phyloP scores from a whole-genome alignment of 2,797 vertebrate species.

The Rallus crepitans region DNA sequence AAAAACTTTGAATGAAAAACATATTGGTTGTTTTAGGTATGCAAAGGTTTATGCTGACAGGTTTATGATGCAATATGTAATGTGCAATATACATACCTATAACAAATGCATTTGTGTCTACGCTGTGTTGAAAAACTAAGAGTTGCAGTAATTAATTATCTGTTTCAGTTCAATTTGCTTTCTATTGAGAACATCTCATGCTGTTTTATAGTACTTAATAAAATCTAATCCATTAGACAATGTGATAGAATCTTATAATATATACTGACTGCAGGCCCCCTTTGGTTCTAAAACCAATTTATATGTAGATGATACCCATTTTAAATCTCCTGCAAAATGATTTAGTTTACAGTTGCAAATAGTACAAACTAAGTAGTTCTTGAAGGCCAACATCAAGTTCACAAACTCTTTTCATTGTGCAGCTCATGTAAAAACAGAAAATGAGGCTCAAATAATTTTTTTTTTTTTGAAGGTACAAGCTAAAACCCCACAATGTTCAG shows the following conservation, averaged over 20 bases:
- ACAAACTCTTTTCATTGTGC: not conserved
- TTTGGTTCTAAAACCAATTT: constrained; percentile 84
- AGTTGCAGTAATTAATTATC: constrained; percentile 80
- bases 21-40: constrained; percentile 15
- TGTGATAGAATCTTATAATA: constrained; percentile 81
- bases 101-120: constrained; percentile 27
- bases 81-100: not conserved
- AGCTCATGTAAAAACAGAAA: not conserved
- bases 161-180: constrained; percentile 79
- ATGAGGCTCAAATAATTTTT: not conserved
- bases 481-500: not conserved
- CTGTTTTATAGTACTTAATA: constrained; percentile 84
- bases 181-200: constrained; percentile 63
- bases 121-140: constrained; percentile 62
- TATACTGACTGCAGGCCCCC: constrained; percentile 74
- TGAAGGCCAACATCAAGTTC: constrained; percentile 5
- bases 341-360: constrained; percentile 81
- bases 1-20: constrained; percentile 31
- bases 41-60: constrained; percentile 28
- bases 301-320: constrained; percentile 86
- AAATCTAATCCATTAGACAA: constrained; percentile 80
- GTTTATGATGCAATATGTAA: not conserved
- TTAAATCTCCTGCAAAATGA: constrained; percentile 81
- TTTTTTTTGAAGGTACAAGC: not conserved
- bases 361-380: constrained; percentile 73